Base-by-base conservation (phyloP, 1,140 invertebrate species). In the Rhopalosiphum maidis region DNA sequence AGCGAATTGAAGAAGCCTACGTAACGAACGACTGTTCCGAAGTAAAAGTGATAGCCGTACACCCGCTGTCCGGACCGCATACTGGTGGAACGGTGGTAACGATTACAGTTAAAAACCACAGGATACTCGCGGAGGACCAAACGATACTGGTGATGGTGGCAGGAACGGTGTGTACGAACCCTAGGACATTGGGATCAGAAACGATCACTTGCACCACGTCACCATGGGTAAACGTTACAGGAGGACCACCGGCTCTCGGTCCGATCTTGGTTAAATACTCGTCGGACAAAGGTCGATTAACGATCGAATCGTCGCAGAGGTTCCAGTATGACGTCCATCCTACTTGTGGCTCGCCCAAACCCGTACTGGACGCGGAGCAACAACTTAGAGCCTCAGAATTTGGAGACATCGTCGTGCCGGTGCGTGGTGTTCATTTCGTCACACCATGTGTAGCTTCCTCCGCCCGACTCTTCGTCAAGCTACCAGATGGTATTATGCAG, bases 401-500 rank as follows among this genome's bases (percentile, higher is more conserved):
- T 0, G 85, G 85, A 23, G 25, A 25, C 23, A 86, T 25, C 15
- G 18, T 2, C 0, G 85, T 86, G 15, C 15, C 25, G 25, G 43
- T 86, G 3, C 43, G 43, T 6, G 85, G 85, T 18, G 4, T 2
- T 6, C 85, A 86, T 46, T 86, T 86, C 6, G 11, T 77, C 18
- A 18, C n/a, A 77, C 23, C 86, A 21, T 88, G 86, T 6, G 30
- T 94, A 94, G 94, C 25, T 94, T 90, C 48, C 43, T 88, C 48
- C 35, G 30, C 85, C 93, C 92, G 22, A 94, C 94, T 93, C 94
- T 77, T 25, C 43, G 85, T 46, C 11, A 4, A 21, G 3, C 60
- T 77, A 5, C 25, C 11, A 1, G 1, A 86, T 9, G 85, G 85
- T 43, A 18, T 9, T 23, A 41, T 25, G 11, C 11, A 43, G 11